These are phyloP conservation scores for Muschampia staudingeri DNA, from an alignment of 2,888 invertebrate species.

Conservation along the genomic window DNA sequence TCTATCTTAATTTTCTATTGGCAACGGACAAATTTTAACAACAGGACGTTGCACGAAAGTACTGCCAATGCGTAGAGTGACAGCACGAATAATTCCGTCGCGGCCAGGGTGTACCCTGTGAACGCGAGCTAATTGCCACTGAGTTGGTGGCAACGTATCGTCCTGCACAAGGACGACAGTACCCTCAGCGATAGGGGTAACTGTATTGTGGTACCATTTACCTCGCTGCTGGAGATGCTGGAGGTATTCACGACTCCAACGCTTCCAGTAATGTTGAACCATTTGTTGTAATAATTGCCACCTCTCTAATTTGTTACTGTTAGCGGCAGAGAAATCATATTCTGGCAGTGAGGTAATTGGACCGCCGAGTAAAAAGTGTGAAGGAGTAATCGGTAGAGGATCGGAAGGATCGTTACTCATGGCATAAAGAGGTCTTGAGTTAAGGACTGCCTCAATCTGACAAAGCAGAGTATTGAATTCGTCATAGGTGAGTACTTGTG, in stretches of 20 bases:
- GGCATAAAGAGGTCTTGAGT: background rate
- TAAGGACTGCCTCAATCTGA: slow-evolving; percentile 10
- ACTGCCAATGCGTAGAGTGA: slow-evolving; percentile 23
- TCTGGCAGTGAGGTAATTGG: slow-evolving; percentile 1
- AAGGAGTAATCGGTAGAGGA: slow-evolving; percentile 1
- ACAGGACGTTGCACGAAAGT: slow-evolving; percentile 23
- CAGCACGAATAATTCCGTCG: slow-evolving; percentile 37
- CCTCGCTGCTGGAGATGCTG: slow-evolving; percentile 28
- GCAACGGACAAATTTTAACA: slow-evolving; percentile 28
- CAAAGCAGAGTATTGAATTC: slow-evolving; percentile 7
- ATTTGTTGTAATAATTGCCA: slow-evolving; percentile 33
- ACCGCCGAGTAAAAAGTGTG: slow-evolving; percentile 1
- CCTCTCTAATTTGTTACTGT: background rate
- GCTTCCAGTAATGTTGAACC: slow-evolving; percentile 27
- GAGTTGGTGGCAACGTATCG: slow-evolving; percentile 22
- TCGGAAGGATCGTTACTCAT: slow-evolving; percentile 15
- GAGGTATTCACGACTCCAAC: slow-evolving; percentile 26
- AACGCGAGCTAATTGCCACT: slow-evolving; percentile 34
- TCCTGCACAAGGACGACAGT: slow-evolving; percentile 13
- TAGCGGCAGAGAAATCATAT: slow-evolving; percentile 1
- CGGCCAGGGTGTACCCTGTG: slow-evolving; percentile 30
- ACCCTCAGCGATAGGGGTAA: slow-evolving; percentile 8
- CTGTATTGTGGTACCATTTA: slow-evolving; percentile 24
- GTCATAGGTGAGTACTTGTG: background rate
- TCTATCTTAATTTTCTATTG: background rate